Conservation (phyloP, 2,888 invertebrate genomes). For the Agrilus mali region DNA sequence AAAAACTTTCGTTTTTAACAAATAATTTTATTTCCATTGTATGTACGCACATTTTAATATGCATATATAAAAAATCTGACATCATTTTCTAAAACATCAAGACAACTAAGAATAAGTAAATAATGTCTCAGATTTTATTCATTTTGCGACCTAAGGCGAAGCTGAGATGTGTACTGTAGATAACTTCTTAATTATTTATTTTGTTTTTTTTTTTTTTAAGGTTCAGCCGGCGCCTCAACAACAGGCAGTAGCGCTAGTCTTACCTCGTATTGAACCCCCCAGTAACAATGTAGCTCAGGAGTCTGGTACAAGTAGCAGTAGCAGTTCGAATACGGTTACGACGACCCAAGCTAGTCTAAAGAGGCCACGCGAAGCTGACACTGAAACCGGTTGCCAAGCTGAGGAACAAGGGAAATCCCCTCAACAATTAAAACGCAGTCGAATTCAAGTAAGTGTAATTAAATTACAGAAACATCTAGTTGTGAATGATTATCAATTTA, state of each 20-base stretch:
- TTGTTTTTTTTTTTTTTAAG: neutral
- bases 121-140: too few species aligned
- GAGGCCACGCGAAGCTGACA: conserved; percentile 44
- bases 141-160: too few species aligned
- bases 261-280: conserved; percentile 57
- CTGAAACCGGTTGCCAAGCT: conserved; percentile 35
- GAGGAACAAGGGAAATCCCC: conserved; percentile 35
- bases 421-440: conserved; percentile 37
- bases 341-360: conserved; percentile 53
- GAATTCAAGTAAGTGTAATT: conserved; percentile 36
- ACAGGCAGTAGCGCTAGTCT: conserved; percentile 57
- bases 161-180: neutral
- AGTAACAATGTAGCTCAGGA: conserved; percentile 33
- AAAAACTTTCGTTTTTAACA: too few species aligned
- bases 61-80: too few species aligned
- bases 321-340: conserved; percentile 54
- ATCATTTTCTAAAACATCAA: too few species aligned
- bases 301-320: conserved; percentile 28
- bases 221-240: conserved; percentile 32
- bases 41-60: too few species aligned
- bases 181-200: neutral
- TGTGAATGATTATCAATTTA: neutral
- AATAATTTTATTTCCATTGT: too few species aligned
- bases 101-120: too few species aligned
- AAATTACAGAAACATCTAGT: neutral